A percentile compares a stretch with the other conserved stretches of the same genome.
phyloP scores from a whole-genome alignment of 2,888 invertebrate genomes.

The Pristionchus maxplancki region DNA sequence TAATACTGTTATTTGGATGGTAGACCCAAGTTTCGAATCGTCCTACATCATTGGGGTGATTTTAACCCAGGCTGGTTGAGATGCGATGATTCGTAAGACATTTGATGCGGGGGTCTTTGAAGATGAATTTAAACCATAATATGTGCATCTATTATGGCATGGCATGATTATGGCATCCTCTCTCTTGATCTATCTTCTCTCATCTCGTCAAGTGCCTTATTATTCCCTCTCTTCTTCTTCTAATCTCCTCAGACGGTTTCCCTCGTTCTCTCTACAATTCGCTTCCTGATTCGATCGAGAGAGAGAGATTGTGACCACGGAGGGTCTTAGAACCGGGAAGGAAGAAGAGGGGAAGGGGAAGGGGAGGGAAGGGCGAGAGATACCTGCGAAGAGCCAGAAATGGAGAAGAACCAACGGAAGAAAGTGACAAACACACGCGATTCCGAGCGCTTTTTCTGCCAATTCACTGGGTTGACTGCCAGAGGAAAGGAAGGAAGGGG shows the following conservation, averaged over 20 bases:
- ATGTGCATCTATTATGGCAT: neutral
- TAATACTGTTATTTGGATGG: too few species aligned
- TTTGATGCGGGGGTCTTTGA: neutral
- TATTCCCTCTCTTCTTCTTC: constrained; percentile 32
- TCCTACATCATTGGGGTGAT: too few species aligned
- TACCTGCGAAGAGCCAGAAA: constrained; percentile 9
- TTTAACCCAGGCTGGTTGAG: too few species aligned
- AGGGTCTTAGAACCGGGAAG: constrained; percentile 39
- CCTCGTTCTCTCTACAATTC: neutral
- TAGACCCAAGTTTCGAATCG: too few species aligned
- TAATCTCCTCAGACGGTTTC: constrained; percentile 20
- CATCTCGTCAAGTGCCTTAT: constrained; percentile 39
- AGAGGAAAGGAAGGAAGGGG: neutral
- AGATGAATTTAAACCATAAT: neutral
- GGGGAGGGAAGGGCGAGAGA: neutral
- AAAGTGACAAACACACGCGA: constrained; percentile 39
- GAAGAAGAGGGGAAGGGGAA: neutral
- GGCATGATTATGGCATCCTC: neutral
- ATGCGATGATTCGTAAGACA: too few species aligned
- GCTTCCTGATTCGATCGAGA: neutral
- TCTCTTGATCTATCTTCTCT: neutral
- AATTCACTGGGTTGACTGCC: neutral
- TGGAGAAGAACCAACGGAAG: constrained; percentile 34
- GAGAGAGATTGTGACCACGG: constrained; percentile 10
- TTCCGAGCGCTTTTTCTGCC: constrained; percentile 5